Base-by-base conservation (phyloP, 2,888 invertebrate genomes). In the Amphipoea oculea region DNA sequence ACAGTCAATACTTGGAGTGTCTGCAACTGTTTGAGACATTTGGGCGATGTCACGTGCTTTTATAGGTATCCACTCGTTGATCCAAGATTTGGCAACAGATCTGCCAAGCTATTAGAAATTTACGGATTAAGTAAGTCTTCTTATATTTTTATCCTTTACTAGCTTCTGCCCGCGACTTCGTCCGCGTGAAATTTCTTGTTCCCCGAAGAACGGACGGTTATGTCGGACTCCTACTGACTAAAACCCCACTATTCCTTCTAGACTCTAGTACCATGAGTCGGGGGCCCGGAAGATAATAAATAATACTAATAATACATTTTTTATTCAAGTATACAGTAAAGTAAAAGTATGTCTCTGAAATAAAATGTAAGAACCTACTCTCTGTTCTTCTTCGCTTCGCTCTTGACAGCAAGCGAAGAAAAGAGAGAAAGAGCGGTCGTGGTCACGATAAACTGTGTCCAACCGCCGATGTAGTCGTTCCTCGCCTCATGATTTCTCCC, bases 51-150 rank as follows among this genome's bases (percentile, higher is more conserved):
- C 51, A 40, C 23, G 57, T 14, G 67, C n/a, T 23, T 62, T 67
- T 14, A 14, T 45, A 20, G 36, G 17, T 63, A 7, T 1, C 17
- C 2, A 14, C 20, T 82, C 48, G n/a, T 40, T 67, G 20, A 45
- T 62, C 67, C 45, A 62, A 76, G 62, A 62, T 29, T 80, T 76
- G 77, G 83, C 80, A 76, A 29, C 51, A 17, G 45, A 68, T 68
- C 11, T 54, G 4, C 3, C 36, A 40, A 80, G 14, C 29, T 5
- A 29, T 76, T 57, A 57, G 29, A 36, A 45, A n/a, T 65, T 81
- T 20, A 66, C 1, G 17, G 75, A 65, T 66, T 60, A 36, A 2
- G 48, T 36, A 23, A 12, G 6, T 23, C 17, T 48, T 6, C n/a
- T 54, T 81, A 17, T 51, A 36, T 36, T 54, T 65, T 17, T 12